Percentiles rank a stretch among this genome's conserved stretches.
Conservation (phyloP, 2,888 invertebrate species). For the Heteromyza rotundicornis region DNA sequence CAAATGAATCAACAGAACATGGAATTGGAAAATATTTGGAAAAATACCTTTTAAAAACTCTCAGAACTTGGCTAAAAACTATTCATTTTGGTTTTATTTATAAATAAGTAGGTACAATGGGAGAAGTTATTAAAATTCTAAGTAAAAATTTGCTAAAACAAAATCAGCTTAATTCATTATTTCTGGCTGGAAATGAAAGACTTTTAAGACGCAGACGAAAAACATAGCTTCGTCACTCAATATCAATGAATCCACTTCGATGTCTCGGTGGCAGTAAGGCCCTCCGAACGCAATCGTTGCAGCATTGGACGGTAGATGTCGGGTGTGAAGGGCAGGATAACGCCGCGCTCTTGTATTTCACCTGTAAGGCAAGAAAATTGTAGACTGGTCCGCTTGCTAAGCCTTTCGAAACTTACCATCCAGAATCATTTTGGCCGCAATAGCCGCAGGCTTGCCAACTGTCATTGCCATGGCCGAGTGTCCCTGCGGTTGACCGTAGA, state of each 20-base stretch:
- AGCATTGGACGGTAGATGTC: slow-evolving; percentile 94
- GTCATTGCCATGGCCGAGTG: slow-evolving; percentile 97
- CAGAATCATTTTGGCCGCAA: slow-evolving; percentile 96
- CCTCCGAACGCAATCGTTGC: slow-evolving; percentile 83
- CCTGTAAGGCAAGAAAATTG: slow-evolving; percentile 55
- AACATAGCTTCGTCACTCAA: no score
- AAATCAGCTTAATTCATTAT: no score
- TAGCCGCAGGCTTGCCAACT: slow-evolving; percentile 92
- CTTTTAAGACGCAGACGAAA: no score
- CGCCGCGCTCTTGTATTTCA: slow-evolving; percentile 95
- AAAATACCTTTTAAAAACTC: no score
- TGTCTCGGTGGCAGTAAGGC: slow-evolving; percentile 75
- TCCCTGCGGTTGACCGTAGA: slow-evolving; percentile 80
- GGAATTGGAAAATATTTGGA: no score
- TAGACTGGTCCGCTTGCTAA: neutral
- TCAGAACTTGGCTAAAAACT: no score
- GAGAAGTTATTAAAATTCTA: no score
- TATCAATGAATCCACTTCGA: slow-evolving; percentile 64
- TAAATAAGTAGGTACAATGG: no score
- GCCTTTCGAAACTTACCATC: slow-evolving; percentile 68
- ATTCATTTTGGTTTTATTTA: no score
- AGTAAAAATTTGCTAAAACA: no score
- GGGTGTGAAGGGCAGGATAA: slow-evolving; percentile 87
- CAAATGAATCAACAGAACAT: no score
- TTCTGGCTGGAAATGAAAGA: no score